phyloP scores from a whole-genome alignment of 2,797 vertebrate species.

The Crax fasciolata region DNA sequence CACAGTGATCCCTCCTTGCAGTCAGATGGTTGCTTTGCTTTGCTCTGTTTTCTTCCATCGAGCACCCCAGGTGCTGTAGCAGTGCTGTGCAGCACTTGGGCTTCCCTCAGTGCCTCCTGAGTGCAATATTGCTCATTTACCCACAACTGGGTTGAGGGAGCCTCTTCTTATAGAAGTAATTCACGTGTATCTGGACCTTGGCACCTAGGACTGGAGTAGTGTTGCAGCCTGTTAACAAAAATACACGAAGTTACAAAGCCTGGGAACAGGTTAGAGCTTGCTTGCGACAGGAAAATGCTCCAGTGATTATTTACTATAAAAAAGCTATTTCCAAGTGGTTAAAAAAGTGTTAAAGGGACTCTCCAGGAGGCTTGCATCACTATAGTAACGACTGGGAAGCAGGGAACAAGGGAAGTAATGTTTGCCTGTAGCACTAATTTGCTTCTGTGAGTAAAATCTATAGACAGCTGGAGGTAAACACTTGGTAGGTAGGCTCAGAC shows the following conservation, averaged over 20 bases:
- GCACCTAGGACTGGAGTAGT: not conserved
- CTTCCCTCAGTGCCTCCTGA: fast-evolving
- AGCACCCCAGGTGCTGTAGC: not conserved
- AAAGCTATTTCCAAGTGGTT: not conserved
- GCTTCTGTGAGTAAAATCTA: not conserved
- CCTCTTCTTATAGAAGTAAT: not conserved
- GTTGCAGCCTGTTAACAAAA: not conserved
- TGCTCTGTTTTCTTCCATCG: not conserved
- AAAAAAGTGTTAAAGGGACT: not conserved
- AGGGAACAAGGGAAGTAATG: not conserved
- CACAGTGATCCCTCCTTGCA: not conserved
- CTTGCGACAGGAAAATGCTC: not conserved
- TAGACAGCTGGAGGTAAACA: not conserved
- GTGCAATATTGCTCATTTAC: not conserved
- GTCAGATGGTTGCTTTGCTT: not conserved
- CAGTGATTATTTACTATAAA: not conserved
- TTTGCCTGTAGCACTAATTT: not conserved
- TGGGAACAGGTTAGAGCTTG: not conserved
- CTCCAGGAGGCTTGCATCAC: not conserved
- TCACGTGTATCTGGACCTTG: not conserved
- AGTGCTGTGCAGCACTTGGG: fast-evolving
- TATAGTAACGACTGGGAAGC: not conserved
- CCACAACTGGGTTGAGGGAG: not conserved
- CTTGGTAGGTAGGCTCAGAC: not conserved
- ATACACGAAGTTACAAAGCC: not conserved